Base-by-base conservation (phyloP, 1,140 invertebrate genomes). In the Adelges cooleyi region DNA sequence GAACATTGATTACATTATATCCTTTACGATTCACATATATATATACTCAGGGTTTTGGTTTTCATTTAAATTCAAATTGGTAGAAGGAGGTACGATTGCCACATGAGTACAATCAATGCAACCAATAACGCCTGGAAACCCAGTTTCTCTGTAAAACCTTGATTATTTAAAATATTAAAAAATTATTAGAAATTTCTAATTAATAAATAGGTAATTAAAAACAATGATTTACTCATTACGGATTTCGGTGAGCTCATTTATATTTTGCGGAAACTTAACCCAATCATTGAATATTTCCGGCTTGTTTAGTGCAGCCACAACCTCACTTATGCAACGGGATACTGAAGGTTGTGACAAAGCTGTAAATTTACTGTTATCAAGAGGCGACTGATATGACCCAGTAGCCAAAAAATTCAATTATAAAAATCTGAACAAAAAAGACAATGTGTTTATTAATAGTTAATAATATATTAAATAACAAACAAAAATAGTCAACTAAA, bases 401-500 rank as follows among this genome's bases (percentile, higher is more conserved):
- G 48, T 49, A 25, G 22, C 48, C 48, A 49, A 49, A 49, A 49
- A 49, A 49, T 49, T 49, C 48, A 25, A 49, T 49, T 25, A 49
- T 15, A 25, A 49, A 25, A 49, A 49, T 25, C 22, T 49, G n/a
- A 48, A 48, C 11, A 48, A 48, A 20, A 48, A 22, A 18, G 18
- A 20, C 18, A 48, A 11, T 22, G 23, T 48, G 23, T n/a, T 48
- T 22, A 20, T 48, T 48, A 48, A 48, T 20, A n/a, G 23, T 48
- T 20, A 20, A 48, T 22, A 48, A 18, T 48, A 48, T 20, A 20
- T n/a, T 11, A 48, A 48, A 48, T 10, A 48, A 48, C 13, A 22
- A 48, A 48, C 18, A 20, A 48, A 48, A 48, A 48, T 48, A 10
- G 3, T 18, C 18, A 48, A 11, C 11, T 3, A 20, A 48, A 48